Conservation (phyloP, 2,113 vertebrate genomes). For the Vimba vimba region DNA sequence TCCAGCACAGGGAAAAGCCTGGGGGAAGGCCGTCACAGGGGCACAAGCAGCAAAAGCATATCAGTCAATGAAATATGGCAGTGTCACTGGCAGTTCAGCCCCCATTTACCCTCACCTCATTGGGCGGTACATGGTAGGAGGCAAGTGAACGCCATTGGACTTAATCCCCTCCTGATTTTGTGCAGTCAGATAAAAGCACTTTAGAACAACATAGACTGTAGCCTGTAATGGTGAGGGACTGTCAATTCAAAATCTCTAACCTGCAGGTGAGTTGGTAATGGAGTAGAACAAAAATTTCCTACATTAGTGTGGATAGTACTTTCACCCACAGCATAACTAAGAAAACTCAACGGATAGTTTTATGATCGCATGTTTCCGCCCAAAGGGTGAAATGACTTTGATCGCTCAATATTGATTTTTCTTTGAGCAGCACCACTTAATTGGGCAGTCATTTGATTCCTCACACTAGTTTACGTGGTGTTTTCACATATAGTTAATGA, state of each 20-base stretch:
- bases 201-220: constrained; percentile 14
- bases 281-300: background rate
- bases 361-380: constrained; percentile 34
- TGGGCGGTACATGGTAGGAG: constrained; percentile 62
- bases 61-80: constrained; percentile 52
- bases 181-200: constrained; percentile 55
- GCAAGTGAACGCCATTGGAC: constrained; percentile 54
- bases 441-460: constrained; percentile 42
- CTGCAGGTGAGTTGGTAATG: background rate
- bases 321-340: background rate
- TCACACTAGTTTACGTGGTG: constrained; percentile 42
- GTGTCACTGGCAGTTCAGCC: constrained; percentile 49
- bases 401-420: constrained; percentile 33
- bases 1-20: constrained; percentile 36
- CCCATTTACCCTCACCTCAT: constrained; percentile 54
- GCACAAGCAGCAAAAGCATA: constrained; percentile 55
- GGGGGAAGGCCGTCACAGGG: constrained; percentile 31
- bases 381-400: constrained; percentile 47
- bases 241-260: constrained; percentile 17
- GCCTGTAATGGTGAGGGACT: background rate
- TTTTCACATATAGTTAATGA: constrained; percentile 48
- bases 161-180: constrained; percentile 64
- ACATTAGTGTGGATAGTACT: background rate
- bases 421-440: constrained; percentile 41
- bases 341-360: constrained; percentile 17